A percentile compares a stretch with the other conserved stretches of the same genome.
Evolutionary conservation across 2,113 vertebrate species (phyloP).

Genomic region (Tangachromis dhanisi): DNA sequence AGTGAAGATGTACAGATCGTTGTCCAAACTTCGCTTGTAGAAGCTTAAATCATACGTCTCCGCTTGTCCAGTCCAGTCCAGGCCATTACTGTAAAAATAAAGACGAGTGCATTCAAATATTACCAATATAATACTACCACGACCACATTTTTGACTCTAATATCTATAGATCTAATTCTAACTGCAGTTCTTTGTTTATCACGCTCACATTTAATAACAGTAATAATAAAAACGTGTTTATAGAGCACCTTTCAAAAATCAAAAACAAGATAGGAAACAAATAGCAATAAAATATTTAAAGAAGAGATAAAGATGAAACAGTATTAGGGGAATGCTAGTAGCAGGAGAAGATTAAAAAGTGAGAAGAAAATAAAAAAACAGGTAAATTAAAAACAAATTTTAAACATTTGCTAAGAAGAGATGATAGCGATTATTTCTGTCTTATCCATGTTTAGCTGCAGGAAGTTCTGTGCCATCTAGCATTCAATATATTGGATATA

Average conservation of each 20-base stretch:
- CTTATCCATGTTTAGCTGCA: not conserved
- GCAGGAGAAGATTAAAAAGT: not conserved
- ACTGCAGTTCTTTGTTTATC: not conserved
- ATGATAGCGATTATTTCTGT: not conserved
- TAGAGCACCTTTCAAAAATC: not conserved
- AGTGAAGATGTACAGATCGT: constrained; percentile 90
- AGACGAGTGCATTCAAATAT: not conserved
- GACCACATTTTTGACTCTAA: not conserved
- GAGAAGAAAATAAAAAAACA: not conserved
- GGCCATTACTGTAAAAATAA: constrained; percentile 66
- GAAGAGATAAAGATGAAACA: not conserved
- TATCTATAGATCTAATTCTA: not conserved
- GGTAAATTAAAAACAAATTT: not conserved
- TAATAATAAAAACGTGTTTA: not conserved
- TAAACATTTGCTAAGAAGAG: not conserved
- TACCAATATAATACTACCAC: not conserved
- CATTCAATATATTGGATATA: not conserved
- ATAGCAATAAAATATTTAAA: not conserved
- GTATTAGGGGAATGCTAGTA: not conserved
- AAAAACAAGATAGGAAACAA: not conserved
- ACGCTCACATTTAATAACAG: not conserved
- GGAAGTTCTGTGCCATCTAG: not conserved
- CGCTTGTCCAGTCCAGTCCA: constrained; percentile 84
- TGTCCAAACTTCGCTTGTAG: constrained; percentile 94
- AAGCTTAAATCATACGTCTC: constrained; percentile 94